Conservation (phyloP, 2,113 vertebrate genomes). For the Xiphorhynchus elegans region DNA sequence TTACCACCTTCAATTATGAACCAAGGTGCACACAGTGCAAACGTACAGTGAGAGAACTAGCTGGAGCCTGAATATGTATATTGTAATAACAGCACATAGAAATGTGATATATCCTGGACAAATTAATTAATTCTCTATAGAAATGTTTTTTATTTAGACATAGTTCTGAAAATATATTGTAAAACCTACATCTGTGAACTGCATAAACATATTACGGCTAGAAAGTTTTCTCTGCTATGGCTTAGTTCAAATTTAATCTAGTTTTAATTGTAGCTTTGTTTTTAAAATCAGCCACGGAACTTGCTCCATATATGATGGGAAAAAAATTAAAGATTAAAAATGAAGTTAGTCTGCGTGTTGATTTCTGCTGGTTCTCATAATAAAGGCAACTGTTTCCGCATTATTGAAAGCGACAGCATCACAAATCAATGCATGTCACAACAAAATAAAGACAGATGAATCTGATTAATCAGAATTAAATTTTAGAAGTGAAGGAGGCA, state of each 20-base stretch:
- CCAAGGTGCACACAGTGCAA: background rate
- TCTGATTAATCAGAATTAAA: conserved; percentile 83
- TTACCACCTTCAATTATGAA: conserved; percentile 37
- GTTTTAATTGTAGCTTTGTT: conserved; percentile 54
- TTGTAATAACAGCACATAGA: background rate
- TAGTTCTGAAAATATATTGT: background rate
- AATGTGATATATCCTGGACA: background rate
- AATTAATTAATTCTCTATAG: conserved; percentile 26
- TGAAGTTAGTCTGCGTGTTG: conserved; percentile 54
- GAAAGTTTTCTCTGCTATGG: background rate
- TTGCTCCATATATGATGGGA: conserved; percentile 8
- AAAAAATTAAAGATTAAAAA: conserved; percentile 41
- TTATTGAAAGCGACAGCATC: conserved; percentile 71
- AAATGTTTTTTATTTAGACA: conserved; percentile 20
- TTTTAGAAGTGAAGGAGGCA: conserved; percentile 62
- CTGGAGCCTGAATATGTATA: conserved; percentile 6
- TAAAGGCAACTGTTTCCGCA: conserved; percentile 65
- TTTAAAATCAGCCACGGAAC: conserved; percentile 39
- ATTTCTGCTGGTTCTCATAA: conserved; percentile 64
- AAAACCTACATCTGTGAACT: background rate
- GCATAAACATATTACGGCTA: background rate
- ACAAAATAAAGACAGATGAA: conserved; percentile 75
- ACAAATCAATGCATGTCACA: conserved; percentile 77
- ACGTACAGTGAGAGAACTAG: conserved; percentile 7
- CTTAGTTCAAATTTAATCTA: conserved; percentile 48